Evolutionary conservation across 2,113 vertebrate genomes (phyloP).

Genomic region (Gallinago jamesoni): DNA sequence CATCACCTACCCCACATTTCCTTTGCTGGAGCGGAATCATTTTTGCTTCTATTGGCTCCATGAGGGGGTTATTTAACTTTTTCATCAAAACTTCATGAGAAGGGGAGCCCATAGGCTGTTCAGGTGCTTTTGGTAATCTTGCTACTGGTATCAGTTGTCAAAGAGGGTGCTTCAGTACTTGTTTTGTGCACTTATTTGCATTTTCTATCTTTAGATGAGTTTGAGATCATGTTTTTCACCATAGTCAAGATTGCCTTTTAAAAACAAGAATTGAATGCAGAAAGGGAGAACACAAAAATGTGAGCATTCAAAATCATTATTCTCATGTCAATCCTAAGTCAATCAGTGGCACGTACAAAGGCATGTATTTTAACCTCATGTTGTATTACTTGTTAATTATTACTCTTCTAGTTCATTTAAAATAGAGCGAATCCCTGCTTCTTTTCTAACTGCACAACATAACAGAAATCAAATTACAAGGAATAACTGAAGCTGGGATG

Average conservation of each 20-base stretch:
- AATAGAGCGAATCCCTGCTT: neutral
- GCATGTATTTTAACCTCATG: neutral
- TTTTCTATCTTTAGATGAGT: slow-evolving; percentile 39
- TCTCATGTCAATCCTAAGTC: neutral
- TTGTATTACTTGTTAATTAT: neutral
- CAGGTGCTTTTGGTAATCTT: neutral
- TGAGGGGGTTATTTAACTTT: neutral
- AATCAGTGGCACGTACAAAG: neutral
- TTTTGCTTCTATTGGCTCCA: neutral
- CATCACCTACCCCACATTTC: neutral
- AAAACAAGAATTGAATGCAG: neutral
- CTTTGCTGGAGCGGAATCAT: neutral
- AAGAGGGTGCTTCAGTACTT: neutral
- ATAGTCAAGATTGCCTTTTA: neutral
- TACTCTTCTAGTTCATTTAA: neutral
- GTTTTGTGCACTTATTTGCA: slow-evolving; percentile 28
- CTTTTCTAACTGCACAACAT: neutral
- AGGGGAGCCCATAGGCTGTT: neutral
- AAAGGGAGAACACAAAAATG: neutral
- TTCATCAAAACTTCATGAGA: neutral
- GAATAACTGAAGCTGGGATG: neutral
- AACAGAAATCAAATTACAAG: neutral
- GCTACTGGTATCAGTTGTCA: neutral
- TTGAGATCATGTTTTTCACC: slow-evolving; percentile 7
- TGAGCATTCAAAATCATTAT: neutral